A percentile compares a stretch with the other conserved stretches of the same genome.
Conservation (phyloP, 2,888 invertebrate genomes). For the Cephus sareptanus region DNA sequence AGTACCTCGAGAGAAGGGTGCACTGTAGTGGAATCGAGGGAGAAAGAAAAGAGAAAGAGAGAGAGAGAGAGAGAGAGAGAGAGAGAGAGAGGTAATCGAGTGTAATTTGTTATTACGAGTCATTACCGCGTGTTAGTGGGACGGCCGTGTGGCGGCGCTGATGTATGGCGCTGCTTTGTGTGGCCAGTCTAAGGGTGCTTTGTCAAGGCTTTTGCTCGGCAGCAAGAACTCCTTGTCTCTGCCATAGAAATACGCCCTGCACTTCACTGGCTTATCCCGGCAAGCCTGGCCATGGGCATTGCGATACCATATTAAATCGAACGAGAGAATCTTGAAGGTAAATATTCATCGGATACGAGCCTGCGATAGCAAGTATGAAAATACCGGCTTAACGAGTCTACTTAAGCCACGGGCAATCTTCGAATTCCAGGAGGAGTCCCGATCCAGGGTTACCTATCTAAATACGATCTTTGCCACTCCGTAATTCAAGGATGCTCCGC, state of each 20-base stretch:
- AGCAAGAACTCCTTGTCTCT: constrained; percentile 13
- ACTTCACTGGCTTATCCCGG: background rate
- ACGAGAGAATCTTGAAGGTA: background rate
- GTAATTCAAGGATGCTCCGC: background rate
- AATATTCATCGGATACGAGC: background rate
- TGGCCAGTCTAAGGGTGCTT: constrained; percentile 30
- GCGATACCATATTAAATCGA: background rate
- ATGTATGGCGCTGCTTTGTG: constrained; percentile 32
- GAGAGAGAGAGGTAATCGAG: constrained; percentile 28
- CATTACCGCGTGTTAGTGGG: constrained; percentile 33
- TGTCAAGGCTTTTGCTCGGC: constrained; percentile 25
- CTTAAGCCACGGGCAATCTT: background rate
- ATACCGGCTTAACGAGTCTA: background rate
- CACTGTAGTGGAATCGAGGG: constrained; percentile 16
- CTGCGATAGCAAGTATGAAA: background rate
- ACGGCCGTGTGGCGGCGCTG: constrained; percentile 25
- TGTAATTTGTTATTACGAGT: constrained; percentile 34
- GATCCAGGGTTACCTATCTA: background rate
- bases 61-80: constrained; percentile 20
- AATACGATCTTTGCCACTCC: background rate
- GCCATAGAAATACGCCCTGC: background rate
- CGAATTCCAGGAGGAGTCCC: background rate
- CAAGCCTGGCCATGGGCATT: background rate
- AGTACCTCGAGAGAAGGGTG: background rate
- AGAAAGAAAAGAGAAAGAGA: constrained; percentile 13